Evolutionary conservation across 2,797 vertebrate genomes (phyloP).

Genomic region (Ciconia nigra): DNA sequence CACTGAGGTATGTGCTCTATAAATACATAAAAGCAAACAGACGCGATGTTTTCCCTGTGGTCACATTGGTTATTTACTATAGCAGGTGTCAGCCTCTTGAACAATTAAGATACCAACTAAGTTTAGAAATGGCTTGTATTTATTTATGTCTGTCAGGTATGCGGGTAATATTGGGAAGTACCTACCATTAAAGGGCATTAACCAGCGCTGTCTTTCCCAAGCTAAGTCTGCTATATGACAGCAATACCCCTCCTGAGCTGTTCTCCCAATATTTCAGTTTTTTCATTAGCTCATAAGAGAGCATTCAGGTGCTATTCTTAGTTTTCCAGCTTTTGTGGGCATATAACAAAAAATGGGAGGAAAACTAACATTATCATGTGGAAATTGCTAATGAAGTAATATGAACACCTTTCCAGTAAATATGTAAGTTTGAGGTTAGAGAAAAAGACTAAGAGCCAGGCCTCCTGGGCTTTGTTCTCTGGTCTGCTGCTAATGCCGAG

Average conservation of each 20-base stretch:
- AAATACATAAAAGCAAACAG: slow-evolving; percentile 24
- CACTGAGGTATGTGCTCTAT: not conserved
- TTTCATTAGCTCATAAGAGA: not conserved
- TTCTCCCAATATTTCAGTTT: not conserved
- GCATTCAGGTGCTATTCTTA: not conserved
- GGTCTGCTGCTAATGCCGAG: not conserved
- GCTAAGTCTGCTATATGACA: not conserved
- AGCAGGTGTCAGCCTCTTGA: not conserved
- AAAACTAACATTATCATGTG: not conserved
- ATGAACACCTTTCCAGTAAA: not conserved
- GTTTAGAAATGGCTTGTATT: not conserved
- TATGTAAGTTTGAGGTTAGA: not conserved
- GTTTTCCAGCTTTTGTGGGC: not conserved
- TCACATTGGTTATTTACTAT: not conserved
- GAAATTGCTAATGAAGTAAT: not conserved
- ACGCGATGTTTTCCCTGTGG: not conserved
- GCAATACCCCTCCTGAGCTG: not conserved
- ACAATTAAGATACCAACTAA: not conserved
- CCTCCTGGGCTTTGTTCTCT: not conserved
- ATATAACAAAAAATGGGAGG: not conserved
- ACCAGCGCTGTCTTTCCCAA: not conserved
- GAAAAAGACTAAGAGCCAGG: not conserved
- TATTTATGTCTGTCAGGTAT: not conserved
- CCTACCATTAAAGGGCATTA: not conserved
- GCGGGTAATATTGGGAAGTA: not conserved